Evolutionary conservation across 2,888 invertebrate genomes (phyloP).

Genomic region (Drosophila aldrichi): DNA sequence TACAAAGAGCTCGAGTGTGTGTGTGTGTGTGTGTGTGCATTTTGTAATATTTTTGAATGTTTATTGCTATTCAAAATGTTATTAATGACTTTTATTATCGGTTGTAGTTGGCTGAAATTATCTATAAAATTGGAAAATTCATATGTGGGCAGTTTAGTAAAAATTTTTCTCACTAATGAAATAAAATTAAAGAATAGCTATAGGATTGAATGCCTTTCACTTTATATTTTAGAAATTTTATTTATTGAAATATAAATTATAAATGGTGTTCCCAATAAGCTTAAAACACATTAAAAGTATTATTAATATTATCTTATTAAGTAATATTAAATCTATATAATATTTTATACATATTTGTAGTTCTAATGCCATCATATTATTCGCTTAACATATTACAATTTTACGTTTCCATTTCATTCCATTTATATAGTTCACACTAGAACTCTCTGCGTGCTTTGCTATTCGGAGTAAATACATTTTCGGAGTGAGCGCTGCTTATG

Average conservation of each 20-base stretch:
- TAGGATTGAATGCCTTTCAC: too few species aligned
- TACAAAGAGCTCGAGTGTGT: background rate
- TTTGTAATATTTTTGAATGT: conserved; percentile 6
- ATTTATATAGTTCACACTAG: background rate
- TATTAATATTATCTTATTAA: background rate
- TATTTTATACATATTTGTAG: background rate
- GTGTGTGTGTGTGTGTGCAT: background rate
- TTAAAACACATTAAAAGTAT: background rate
- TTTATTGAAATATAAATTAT: too few species aligned
- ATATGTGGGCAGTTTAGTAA: background rate
- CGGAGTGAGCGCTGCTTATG: conserved; percentile 57
- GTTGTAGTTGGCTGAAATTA: background rate
- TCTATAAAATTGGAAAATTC: background rate
- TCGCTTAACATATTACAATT: background rate
- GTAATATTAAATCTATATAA: background rate
- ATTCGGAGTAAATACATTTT: conserved; percentile 62
- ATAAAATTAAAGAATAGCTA: background rate
- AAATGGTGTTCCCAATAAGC: background rate
- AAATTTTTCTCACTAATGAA: background rate
- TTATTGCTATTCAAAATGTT: background rate
- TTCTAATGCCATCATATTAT: background rate
- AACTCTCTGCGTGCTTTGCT: conserved; percentile 30
- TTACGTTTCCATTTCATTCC: background rate
- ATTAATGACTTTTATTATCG: conserved; percentile 1
- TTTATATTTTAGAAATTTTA: too few species aligned